Conservation (phyloP, 2,113 vertebrate genomes). For the Corydoras maculifer region DNA sequence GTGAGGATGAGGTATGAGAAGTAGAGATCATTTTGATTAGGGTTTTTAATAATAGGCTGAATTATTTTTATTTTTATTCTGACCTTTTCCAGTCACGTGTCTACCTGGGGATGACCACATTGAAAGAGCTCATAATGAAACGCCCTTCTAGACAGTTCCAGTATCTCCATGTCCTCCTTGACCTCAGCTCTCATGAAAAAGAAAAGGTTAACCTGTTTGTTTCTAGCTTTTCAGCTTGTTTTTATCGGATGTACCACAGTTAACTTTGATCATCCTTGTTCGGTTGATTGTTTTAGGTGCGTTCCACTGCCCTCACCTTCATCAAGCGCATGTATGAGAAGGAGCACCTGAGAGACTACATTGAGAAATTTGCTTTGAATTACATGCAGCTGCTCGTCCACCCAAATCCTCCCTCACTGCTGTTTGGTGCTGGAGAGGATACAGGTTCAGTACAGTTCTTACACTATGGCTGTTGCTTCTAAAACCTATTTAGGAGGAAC, state of each 20-base stretch:
- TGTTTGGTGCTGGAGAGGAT: slow-evolving; percentile 89
- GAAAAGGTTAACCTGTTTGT: slow-evolving; percentile 71
- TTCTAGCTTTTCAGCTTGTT: neutral
- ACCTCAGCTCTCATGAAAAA: slow-evolving; percentile 91
- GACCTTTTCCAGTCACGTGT: slow-evolving; percentile 73
- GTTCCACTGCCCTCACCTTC: slow-evolving; percentile 81
- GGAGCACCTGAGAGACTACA: slow-evolving; percentile 83
- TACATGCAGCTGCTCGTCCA: slow-evolving; percentile 93
- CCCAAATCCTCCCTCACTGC: slow-evolving; percentile 84
- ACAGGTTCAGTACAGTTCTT: slow-evolving; percentile 67
- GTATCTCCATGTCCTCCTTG: slow-evolving; percentile 86
- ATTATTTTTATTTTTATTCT: neutral
- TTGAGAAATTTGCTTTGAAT: slow-evolving; percentile 91
- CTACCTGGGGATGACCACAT: slow-evolving; percentile 86
- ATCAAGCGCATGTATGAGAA: slow-evolving; percentile 93
- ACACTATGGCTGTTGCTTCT: too few relatives aligned
- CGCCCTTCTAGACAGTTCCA: slow-evolving; percentile 86
- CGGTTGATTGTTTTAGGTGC: slow-evolving; percentile 65
- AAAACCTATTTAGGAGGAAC: too few relatives aligned
- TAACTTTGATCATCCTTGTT: neutral
- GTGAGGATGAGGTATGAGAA: slow-evolving; percentile 80
- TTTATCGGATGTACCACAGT: neutral
- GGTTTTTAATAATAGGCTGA: too few relatives aligned
- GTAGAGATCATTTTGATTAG: too few relatives aligned
- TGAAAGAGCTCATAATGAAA: slow-evolving; percentile 88